Conservation (phyloP, 2,113 vertebrate species). For the Phalacrocorax carbo region DNA sequence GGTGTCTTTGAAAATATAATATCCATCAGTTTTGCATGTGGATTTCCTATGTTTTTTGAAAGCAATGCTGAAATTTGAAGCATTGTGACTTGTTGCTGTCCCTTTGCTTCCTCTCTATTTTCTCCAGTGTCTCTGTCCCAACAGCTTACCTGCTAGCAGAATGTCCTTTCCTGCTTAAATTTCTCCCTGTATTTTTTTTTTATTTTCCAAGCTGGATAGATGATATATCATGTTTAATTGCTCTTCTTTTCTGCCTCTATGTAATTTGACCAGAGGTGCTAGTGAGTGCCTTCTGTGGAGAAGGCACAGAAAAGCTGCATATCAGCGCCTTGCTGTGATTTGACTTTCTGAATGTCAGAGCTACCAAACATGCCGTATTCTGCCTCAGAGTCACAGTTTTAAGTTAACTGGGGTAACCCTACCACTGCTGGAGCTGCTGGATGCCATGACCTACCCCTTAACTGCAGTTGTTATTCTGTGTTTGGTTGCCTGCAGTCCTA, state of each 20-base stretch:
- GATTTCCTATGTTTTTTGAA: neutral
- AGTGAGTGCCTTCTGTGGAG: neutral
- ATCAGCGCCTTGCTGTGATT: neutral
- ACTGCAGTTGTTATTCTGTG: neutral
- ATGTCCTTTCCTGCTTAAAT: neutral
- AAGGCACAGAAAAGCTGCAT: neutral
- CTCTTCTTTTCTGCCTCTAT: neutral
- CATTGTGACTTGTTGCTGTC: neutral
- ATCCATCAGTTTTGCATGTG: neutral
- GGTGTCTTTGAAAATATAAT: neutral
- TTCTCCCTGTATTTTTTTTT: neutral
- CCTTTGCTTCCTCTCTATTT: neutral
- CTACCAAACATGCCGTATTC: neutral
- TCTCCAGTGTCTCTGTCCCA: neutral
- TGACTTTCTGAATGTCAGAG: neutral
- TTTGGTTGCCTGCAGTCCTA: neutral
- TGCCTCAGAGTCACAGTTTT: neutral
- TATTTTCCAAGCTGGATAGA: neutral
- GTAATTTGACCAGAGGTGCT: neutral
- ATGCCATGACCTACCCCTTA: neutral
- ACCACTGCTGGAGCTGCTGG: neutral
- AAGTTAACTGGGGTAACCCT: neutral
- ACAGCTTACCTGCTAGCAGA: neutral
- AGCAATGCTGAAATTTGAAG: neutral
- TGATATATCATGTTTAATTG: neutral